Evolutionary conservation across 2,888 invertebrate species (phyloP).

Genomic region (Apeira syringaria): DNA sequence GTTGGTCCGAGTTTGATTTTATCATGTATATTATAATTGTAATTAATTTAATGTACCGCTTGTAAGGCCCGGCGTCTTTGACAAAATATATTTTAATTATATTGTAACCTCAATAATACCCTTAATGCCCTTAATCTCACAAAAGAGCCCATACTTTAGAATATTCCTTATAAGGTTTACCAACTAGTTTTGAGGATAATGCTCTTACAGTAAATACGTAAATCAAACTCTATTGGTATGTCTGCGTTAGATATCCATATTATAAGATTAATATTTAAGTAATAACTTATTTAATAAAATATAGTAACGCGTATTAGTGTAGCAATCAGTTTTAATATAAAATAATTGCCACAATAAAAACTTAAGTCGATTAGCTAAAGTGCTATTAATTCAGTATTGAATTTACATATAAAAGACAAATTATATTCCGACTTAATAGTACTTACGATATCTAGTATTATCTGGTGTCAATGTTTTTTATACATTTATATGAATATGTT

Average conservation of each 20-base stretch:
- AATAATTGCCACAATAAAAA: conserved; percentile 1
- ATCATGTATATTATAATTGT: too few relatives aligned
- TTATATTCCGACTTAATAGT: conserved; percentile 21
- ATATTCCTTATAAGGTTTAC: too few relatives aligned
- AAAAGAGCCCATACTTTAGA: too few relatives aligned
- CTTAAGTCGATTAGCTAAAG: not conserved
- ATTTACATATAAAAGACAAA: conserved; percentile 25
- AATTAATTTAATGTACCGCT: too few relatives aligned
- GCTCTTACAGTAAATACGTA: conserved; percentile 1
- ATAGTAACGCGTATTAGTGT: conserved; percentile 1
- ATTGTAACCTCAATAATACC: too few relatives aligned
- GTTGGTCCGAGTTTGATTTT: too few relatives aligned
- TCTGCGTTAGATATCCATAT: not conserved
- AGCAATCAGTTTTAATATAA: not conserved
- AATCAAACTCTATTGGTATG: not conserved
- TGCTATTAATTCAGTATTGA: not conserved
- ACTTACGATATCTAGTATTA: conserved; percentile 39
- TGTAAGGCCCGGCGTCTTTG: too few relatives aligned
- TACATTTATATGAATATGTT: conserved; percentile 72
- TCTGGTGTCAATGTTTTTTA: conserved; percentile 66
- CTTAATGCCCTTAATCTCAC: too few relatives aligned
- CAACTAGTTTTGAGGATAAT: too few relatives aligned
- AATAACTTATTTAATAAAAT: conserved; percentile 42
- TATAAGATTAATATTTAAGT: conserved; percentile 23
- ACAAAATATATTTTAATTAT: too few relatives aligned